A percentile compares a stretch with the other conserved stretches of the same genome.
Conservation (phyloP, 2,888 invertebrate genomes). For the Ectemnius cavifrons region DNA sequence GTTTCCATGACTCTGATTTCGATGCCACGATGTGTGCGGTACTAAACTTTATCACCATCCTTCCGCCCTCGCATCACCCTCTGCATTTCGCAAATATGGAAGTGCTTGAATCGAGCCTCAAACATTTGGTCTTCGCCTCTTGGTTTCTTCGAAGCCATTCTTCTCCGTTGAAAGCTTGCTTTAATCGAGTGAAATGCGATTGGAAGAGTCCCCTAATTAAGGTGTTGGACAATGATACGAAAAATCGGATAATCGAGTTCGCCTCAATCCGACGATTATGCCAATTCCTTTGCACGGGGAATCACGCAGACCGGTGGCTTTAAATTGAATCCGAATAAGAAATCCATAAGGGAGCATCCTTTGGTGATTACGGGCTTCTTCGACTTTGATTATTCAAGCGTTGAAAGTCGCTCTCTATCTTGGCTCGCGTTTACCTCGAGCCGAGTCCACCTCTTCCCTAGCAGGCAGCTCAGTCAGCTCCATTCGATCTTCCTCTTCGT, state of each 20-base stretch:
- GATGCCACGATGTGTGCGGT: conserved; percentile 40
- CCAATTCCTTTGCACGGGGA: conserved; percentile 53
- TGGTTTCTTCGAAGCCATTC: not conserved
- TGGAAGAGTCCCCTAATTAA: conserved; percentile 10
- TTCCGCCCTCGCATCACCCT: conserved; percentile 24
- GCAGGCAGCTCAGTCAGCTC: too few relatives aligned
- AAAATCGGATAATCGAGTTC: conserved; percentile 28
- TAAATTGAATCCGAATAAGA: conserved; percentile 76
- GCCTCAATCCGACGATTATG: conserved; percentile 43
- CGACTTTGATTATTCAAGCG: conserved; percentile 75
- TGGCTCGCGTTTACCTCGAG: conserved; percentile 36
- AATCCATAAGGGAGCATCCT: conserved; percentile 75
- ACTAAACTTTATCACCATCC: conserved; percentile 46
- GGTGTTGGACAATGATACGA: not conserved
- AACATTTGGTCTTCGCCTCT: not conserved
- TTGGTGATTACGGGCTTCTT: conserved; percentile 69
- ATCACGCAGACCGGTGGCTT: conserved; percentile 68
- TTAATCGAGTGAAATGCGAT: conserved; percentile 18
- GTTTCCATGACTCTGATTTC: conserved; percentile 56
- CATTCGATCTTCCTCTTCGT: conserved; percentile 16
- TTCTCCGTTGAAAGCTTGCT: conserved; percentile 23
- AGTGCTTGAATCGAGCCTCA: conserved; percentile 21
- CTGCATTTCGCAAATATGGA: conserved; percentile 13
- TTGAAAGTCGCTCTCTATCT: conserved; percentile 69
- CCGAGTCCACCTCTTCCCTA: conserved; percentile 35